Conservation (phyloP, 2,888 invertebrate species). For the Cancer borealis region DNA sequence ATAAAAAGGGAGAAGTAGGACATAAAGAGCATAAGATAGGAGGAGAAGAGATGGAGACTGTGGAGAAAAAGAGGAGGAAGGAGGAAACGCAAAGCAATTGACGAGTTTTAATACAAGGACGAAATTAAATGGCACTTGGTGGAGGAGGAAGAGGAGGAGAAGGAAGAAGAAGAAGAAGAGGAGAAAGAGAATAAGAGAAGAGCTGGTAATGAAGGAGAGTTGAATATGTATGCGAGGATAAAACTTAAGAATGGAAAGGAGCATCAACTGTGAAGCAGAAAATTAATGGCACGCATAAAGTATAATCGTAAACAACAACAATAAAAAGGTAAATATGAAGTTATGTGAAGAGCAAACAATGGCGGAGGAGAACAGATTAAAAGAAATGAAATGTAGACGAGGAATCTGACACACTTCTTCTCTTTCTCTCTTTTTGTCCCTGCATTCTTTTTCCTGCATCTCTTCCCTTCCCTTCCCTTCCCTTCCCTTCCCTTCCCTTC, state of each 20-base stretch:
- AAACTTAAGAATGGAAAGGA: slow-evolving; percentile 33
- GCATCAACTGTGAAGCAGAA: slow-evolving; percentile 6
- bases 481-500: background rate
- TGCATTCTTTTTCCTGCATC: background rate
- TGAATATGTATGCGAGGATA: slow-evolving; percentile 37
- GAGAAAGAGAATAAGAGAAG: background rate
- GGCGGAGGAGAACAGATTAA: background rate
- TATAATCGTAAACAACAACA: slow-evolving; percentile 21
- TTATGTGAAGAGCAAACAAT: slow-evolving; percentile 1
- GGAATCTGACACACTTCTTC: background rate
- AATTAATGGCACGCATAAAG: background rate
- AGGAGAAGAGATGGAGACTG: background rate
- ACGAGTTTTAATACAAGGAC: background rate
- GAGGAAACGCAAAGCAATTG: background rate
- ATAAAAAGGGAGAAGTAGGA: background rate
- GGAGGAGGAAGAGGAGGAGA: slow-evolving; percentile 1
- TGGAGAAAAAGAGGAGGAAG: background rate
- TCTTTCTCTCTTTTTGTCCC: background rate
- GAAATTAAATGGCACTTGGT: background rate
- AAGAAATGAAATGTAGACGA: background rate
- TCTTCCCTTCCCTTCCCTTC: background rate
- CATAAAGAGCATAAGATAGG: background rate
- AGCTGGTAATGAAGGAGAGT: slow-evolving; percentile 32
- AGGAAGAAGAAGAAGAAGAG: background rate
- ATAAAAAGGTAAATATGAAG: background rate